Evolutionary conservation across 2,888 invertebrate genomes (phyloP).

Genomic region (Aphidius colemani): DNA sequence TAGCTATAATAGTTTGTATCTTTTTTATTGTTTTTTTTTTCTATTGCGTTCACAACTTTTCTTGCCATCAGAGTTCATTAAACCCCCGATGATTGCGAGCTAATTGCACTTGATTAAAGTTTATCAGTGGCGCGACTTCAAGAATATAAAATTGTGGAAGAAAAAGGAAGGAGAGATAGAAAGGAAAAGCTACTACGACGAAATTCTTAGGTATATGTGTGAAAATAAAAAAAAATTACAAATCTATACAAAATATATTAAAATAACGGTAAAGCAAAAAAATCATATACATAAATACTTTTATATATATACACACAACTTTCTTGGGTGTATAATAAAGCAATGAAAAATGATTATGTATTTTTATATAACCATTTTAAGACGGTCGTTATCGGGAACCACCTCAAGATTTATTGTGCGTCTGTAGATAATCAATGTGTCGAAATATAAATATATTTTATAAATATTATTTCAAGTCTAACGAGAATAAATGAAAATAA

Average conservation of each 20-base stretch:
- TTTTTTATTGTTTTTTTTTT: constrained; percentile 1
- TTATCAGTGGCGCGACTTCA: constrained; percentile 23
- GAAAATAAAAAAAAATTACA: background rate
- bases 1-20: background rate
- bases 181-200: background rate
- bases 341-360: constrained; percentile 12
- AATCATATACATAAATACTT: background rate
- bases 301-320: too few relatives aligned
- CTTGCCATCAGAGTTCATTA: constrained; percentile 18
- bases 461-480: background rate
- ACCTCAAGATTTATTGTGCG: constrained; percentile 16
- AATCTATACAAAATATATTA: background rate
- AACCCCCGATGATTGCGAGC: constrained; percentile 21
- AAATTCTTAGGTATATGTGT: too few relatives aligned
- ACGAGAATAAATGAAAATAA: background rate
- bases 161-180: background rate
- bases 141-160: background rate
- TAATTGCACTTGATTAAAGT: constrained; percentile 26
- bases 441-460: background rate
- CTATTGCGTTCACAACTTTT: background rate
- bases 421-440: constrained; percentile 8
- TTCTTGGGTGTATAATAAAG: background rate
- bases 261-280: background rate
- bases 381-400: constrained; percentile 6
- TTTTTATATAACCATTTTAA: constrained; percentile 11